Conservation (phyloP, 2,797 vertebrate genomes). For the Coluber constrictor region DNA sequence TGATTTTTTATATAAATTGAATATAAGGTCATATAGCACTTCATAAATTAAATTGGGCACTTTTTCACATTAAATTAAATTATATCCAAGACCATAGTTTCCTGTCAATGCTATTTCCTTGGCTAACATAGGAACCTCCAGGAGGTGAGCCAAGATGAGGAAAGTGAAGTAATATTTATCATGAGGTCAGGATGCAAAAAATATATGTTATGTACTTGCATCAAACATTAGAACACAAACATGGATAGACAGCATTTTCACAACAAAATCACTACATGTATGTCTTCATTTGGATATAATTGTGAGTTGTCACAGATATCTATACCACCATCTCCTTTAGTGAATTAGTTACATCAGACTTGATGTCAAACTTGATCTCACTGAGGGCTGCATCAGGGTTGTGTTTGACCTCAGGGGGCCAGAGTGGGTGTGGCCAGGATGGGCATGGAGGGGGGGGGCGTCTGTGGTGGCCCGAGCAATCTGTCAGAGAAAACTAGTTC, state of each 20-base stretch:
- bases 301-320: neutral
- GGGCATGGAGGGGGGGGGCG: too few species aligned
- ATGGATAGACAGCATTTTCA: neutral
- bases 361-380: too few species aligned
- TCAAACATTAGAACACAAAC: neutral
- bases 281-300: neutral
- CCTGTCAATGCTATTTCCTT: neutral
- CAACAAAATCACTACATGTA: neutral
- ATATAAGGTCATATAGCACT: neutral
- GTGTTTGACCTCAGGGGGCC: too few species aligned
- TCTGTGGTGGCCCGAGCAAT: too few species aligned
- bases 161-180: neutral
- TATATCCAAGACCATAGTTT: neutral
- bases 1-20: neutral
- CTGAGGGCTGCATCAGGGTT: too few species aligned
- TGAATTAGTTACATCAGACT: neutral
- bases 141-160: neutral
- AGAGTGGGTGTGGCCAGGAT: too few species aligned
- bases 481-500: too few species aligned
- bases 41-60: neutral
- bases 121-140: neutral
- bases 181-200: neutral
- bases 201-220: neutral
- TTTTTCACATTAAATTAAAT: neutral
- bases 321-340: neutral